phyloP scores from a whole-genome alignment of 2,113 vertebrate species.

The Hypomesus transpacificus region DNA sequence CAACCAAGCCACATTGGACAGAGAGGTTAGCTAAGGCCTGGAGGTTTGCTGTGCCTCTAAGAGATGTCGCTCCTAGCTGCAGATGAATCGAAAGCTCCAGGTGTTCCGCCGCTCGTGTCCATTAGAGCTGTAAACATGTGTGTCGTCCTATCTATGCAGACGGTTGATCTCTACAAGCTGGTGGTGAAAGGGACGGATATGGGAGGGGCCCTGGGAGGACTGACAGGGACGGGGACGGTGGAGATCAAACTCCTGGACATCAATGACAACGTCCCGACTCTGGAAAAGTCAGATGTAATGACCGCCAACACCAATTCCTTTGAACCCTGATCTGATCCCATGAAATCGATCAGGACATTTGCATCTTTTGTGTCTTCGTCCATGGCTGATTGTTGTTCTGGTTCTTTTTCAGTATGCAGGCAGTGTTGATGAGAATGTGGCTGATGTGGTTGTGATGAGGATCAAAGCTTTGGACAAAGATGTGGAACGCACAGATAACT shows the following conservation, averaged over 20 bases:
- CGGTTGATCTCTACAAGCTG: slow-evolving; percentile 53
- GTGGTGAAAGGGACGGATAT: slow-evolving; percentile 59
- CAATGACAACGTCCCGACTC: slow-evolving; percentile 69
- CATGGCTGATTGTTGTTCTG: neutral
- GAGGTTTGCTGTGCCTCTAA: neutral
- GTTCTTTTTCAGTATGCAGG: slow-evolving; percentile 55
- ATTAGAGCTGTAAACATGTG: neutral
- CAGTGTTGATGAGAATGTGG: slow-evolving; percentile 63
- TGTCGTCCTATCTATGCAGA: slow-evolving; percentile 41
- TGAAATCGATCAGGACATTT: too few relatives aligned
- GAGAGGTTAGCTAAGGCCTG: slow-evolving; percentile 60
- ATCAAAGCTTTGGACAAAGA: slow-evolving; percentile 85
- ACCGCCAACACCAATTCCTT: too few relatives aligned
- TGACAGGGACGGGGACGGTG: slow-evolving; percentile 65
- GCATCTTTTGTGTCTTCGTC: neutral
- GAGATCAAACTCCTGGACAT: slow-evolving; percentile 65
- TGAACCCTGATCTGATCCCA: too few relatives aligned
- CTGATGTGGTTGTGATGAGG: slow-evolving; percentile 72
- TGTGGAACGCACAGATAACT: slow-evolving; percentile 80
- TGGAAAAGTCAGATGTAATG: slow-evolving; percentile 62
- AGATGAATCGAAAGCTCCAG: neutral
- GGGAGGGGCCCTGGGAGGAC: slow-evolving; percentile 47
- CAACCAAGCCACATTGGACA: slow-evolving; percentile 60
- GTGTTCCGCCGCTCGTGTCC: neutral
- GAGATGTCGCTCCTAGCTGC: too few relatives aligned